A percentile compares a stretch with the other conserved stretches of the same genome.
Conservation (phyloP, 92 coral and sea anemone species). For the Desmophyllum pertusum region DNA sequence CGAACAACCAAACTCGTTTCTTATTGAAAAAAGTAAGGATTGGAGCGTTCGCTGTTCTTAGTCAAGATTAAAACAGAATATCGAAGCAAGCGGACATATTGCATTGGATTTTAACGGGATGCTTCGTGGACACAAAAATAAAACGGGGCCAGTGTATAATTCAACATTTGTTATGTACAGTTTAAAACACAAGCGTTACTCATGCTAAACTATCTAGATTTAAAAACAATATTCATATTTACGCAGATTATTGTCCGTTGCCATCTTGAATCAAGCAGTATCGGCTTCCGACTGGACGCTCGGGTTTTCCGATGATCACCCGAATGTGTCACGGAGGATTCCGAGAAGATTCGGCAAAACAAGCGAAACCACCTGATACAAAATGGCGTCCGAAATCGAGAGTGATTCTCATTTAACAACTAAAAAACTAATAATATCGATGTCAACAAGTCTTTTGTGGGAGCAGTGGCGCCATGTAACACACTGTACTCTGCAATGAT, state of each 20-base stretch:
- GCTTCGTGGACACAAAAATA: background rate
- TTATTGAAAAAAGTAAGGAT: too few relatives aligned
- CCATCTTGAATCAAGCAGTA: background rate
- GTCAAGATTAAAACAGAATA: background rate
- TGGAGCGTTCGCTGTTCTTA: background rate
- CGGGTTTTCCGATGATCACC: background rate
- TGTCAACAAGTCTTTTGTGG: background rate
- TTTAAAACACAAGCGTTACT: background rate
- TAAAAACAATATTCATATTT: background rate
- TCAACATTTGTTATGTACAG: constrained; percentile 1
- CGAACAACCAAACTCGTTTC: too few relatives aligned
- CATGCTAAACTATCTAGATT: constrained; percentile 1
- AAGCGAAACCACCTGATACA: background rate
- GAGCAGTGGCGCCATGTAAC: background rate
- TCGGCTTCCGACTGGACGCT: background rate
- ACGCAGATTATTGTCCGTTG: background rate
- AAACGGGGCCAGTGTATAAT: background rate
- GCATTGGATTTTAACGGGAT: background rate
- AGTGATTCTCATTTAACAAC: background rate
- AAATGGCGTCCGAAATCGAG: background rate
- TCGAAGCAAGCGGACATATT: background rate
- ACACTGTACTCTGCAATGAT: background rate
- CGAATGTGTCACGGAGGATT: background rate
- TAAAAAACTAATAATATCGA: background rate
- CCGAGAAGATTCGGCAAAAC: background rate